Base-by-base conservation (phyloP, 2,113 vertebrate species). In the Nibea albiflora region DNA sequence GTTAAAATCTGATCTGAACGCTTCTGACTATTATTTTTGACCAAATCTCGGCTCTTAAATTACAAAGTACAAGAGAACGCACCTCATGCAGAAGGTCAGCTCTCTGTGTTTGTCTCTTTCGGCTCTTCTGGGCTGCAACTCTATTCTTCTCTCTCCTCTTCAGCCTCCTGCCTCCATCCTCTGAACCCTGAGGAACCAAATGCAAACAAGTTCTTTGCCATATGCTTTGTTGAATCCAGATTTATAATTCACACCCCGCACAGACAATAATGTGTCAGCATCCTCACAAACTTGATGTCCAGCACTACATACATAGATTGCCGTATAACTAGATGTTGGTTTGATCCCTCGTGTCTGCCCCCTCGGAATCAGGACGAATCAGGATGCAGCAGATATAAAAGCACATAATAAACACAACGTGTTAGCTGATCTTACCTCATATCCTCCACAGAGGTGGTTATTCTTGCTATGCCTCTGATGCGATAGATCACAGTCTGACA, bases 81-180 rank as follows among this genome's bases (percentile, higher is more conserved):
- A 98, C 97, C 96, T 98, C 91, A 0, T 99, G 98, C 71, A 99
- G 96, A 79, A 95, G 93, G 87, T 99, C 98, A 8, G 97, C 97
- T 93, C 96, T 97, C 91, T 97, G 96, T 0, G 95, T 98, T 92
- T 99, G 98, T 87, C 97, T 97, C 92, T 97, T 98, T 42, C 98
- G 93, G 85, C 97, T 98, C 76, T 95, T 97, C 92, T 98, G 97
- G 9, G 97, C 98, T 22, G 98, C 97, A 2, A 97, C 96, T 76
- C 97, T 94, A 78, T 99, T 99, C 87, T 98, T 99, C 75, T 99
- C 97, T 86, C 97, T 95, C 83, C 95, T 96, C 81, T 97, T 96
- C 73, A 96, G 90, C 85, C 94, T 96, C 79, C 95, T 94, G 70
- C 95, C 95, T 12, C 96, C 95, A 39, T 96, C 96, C 80, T 96